Base-by-base conservation (phyloP, 1,140 invertebrate species). In the Rhagoletis pomonella region DNA sequence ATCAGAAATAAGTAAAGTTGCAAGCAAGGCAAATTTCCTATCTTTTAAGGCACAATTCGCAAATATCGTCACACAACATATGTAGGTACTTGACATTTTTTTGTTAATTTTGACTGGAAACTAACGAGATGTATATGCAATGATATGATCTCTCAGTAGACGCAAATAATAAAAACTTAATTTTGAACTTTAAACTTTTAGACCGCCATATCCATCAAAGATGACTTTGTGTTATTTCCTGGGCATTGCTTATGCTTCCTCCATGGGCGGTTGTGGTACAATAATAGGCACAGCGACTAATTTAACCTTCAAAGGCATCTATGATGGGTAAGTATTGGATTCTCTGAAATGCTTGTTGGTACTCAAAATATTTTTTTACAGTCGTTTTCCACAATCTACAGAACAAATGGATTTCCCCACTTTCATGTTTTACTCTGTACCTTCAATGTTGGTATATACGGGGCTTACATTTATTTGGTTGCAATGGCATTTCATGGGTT, bases 281-380 rank as follows among this genome's bases (percentile, higher is more conserved):
- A 93, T 99, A 2, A 97, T 98, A 3, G 98, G 98, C 4, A 98
- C 97, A 1, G 96, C 96, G 5, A 97, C 97, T 42, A 99, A 99
- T 93, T 94, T 98, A 12, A 96, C 97, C 1, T 96, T 98, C 88
- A 97, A 97, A 91, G 96, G 96, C 14, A 95, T 96, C 86, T 95
- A 95, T 87, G 96, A 96, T 89, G 92, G 92, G 94, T 96, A 92
- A 81, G 55, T 87, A 87, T 65, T 87, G 81, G 7, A 60, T 42
- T 14, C 17, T 9, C 4, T 65, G 5, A 67, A 19, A 29, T 88
- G 6, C 89, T 4, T 39, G 42, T 42, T 42, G 67, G 17, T 55
- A 81, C 4, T 47, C 3, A 44, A 81, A 17, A 50, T 47, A 59
- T 60, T 5, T 62, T 62, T 39, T 86, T 86, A 64, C 17, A 85